These are phyloP conservation scores for Drosophila mercatorum DNA, from an alignment of 2,888 invertebrate species.

Conservation along the genomic window DNA sequence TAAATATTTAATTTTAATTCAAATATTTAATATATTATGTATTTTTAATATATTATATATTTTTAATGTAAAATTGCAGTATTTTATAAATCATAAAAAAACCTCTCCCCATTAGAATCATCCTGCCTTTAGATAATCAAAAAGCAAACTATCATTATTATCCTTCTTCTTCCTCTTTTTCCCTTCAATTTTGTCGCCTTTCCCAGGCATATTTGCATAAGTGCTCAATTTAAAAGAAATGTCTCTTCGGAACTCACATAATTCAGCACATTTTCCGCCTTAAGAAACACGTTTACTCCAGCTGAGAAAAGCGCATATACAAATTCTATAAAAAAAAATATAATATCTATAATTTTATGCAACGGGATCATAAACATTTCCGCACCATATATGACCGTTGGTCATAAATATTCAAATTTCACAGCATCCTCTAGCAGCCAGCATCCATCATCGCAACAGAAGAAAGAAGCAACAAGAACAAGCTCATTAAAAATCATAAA, in stretches of 20 bases:
- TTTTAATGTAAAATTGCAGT: too few relatives aligned
- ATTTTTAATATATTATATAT: too few relatives aligned
- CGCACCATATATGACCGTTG: conserved; percentile 83
- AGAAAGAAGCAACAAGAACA: conserved; percentile 34
- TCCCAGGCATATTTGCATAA: conserved; percentile 66
- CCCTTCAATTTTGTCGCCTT: background rate
- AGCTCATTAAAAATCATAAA: conserved; percentile 73
- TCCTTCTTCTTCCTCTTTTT: too few relatives aligned
- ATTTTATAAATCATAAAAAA: too few relatives aligned
- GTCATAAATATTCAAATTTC: conserved; percentile 83
- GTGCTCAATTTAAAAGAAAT: conserved; percentile 47
- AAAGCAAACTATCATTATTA: background rate
- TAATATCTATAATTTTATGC: conserved; percentile 55
- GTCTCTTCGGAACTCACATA: conserved; percentile 41
- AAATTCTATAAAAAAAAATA: background rate
- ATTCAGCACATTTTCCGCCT: conserved; percentile 60
- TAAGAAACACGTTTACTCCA: conserved; percentile 65
- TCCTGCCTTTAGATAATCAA: background rate
- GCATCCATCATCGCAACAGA: conserved; percentile 69
- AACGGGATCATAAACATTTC: conserved; percentile 80
- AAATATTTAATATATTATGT: too few relatives aligned
- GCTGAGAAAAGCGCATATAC: conserved; percentile 34
- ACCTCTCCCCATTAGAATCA: background rate
- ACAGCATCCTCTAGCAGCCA: conserved; percentile 45
- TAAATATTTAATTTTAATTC: too few relatives aligned